Evolutionary conservation across 2,888 invertebrate genomes (phyloP), one percentile per base, ranked within the genome.

Genomic region (Pyrgus malvae): DNA sequence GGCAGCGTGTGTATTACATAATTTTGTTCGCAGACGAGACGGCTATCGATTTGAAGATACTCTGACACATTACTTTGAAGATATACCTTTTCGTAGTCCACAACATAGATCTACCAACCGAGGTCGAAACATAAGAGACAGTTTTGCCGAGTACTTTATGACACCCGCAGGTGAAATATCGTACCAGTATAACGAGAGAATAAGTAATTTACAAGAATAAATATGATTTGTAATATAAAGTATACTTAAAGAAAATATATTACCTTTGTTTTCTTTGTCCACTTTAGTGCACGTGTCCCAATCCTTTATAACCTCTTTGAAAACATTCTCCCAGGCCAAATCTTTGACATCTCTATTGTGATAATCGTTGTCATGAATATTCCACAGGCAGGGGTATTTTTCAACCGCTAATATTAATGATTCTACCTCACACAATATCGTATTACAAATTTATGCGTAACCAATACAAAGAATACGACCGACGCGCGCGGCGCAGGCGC

Each of bases 81-180:
- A 41, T 41, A 8, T 57, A 55, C 57, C 60, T 23, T 59, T 56
- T 8, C 11, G 23, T 41, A 29, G 38, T 56, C 21, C 56, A 60
- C 57, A 11, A 57, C 57, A 56, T 29, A 16, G 41, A 38, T 59
- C 60, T 12, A 60, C 62, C 9, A 60, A 60, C 44, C 59, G 49
- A 61, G 61, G 63, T 19, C 16, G 63, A 60, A 56, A 14, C 19
- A 60, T 62, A 56, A 54, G 65, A 61, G 62, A 63, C 25, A 58
- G 61, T 49, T 65, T 67, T 40, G 62, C 62, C 29, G 59, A 63
- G 55, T 63, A 66, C 42, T 67, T 64, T 40, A 55, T 63, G 45
- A 55, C 61, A 16, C 62, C 60, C 51, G 51, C 46, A 48, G 63
- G 62, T 21, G 61, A 62, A 64, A 14, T 62, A 38, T 57, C 61